Conservation (phyloP, 2,113 vertebrate species). For the Colius striatus region DNA sequence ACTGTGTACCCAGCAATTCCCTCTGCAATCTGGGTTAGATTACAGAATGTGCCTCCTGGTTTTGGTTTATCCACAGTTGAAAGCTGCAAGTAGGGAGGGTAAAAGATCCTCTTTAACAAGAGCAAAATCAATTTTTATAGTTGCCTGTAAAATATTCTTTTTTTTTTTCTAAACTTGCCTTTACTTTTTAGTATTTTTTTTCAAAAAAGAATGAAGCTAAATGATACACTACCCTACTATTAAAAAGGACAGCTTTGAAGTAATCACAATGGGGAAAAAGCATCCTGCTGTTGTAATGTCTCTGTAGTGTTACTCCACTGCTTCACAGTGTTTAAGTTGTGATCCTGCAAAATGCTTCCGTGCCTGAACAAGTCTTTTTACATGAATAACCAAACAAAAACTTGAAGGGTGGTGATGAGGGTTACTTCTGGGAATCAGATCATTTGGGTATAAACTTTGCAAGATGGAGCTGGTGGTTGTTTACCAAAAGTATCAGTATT, state of each 20-base stretch:
- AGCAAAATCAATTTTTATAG: constrained; percentile 26
- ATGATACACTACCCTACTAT: constrained; percentile 19
- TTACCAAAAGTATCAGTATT: neutral
- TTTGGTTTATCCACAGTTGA: constrained; percentile 48
- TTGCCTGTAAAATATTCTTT: neutral
- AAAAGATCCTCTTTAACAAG: neutral
- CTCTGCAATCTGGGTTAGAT: constrained; percentile 26
- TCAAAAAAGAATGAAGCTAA: neutral
- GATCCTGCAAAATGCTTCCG: constrained; percentile 3
- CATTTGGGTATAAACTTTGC: neutral
- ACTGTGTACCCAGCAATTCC: neutral
- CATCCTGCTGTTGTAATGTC: constrained; percentile 33
- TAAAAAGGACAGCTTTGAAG: constrained; percentile 54
- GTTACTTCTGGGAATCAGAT: neutral
- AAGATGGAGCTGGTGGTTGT: neutral
- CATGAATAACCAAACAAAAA: neutral
- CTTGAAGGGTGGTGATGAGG: neutral
- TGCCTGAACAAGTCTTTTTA: neutral
- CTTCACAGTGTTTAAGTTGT: constrained; percentile 14
- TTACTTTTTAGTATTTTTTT: neutral
- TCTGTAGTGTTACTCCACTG: neutral
- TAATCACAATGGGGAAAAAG: neutral
- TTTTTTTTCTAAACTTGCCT: neutral
- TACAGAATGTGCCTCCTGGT: constrained; percentile 49
- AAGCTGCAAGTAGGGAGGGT: neutral